Conservation (phyloP, 2,113 vertebrate species). For the Octodon degus region DNA sequence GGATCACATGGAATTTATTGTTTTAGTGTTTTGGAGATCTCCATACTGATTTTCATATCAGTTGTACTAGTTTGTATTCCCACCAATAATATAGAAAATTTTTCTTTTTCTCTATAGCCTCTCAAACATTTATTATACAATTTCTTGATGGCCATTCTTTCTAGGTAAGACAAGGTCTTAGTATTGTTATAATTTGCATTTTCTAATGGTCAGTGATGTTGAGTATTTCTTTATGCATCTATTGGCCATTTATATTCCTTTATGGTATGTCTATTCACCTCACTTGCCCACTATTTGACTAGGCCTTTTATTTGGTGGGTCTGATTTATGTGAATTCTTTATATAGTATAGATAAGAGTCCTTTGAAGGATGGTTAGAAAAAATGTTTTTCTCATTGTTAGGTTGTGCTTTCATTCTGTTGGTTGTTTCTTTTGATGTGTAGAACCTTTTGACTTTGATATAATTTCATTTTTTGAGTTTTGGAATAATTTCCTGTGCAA, state of each 20-base stretch:
- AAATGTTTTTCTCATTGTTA: neutral
- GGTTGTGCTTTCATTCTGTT: neutral
- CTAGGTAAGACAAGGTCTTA: neutral
- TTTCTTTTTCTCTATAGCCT: neutral
- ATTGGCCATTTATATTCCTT: neutral
- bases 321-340: neutral
- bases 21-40: neutral
- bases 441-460: neutral
- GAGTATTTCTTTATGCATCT: neutral
- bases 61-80: neutral
- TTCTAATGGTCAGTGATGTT: neutral
- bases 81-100: neutral
- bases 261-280: neutral
- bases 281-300: neutral
- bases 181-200: neutral
- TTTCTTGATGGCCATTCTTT: neutral
- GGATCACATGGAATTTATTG: neutral
- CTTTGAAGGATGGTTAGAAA: neutral
- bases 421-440: neutral
- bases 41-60: neutral
- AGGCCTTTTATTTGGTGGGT: neutral
- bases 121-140: neutral
- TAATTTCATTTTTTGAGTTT: neutral
- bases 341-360: neutral
- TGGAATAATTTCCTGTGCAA: neutral